Percentiles rank a stretch among this genome's conserved stretches.
Evolutionary conservation across 1,140 invertebrate genomes (phyloP).

Genomic region (Aphelenchoides besseyi): DNA sequence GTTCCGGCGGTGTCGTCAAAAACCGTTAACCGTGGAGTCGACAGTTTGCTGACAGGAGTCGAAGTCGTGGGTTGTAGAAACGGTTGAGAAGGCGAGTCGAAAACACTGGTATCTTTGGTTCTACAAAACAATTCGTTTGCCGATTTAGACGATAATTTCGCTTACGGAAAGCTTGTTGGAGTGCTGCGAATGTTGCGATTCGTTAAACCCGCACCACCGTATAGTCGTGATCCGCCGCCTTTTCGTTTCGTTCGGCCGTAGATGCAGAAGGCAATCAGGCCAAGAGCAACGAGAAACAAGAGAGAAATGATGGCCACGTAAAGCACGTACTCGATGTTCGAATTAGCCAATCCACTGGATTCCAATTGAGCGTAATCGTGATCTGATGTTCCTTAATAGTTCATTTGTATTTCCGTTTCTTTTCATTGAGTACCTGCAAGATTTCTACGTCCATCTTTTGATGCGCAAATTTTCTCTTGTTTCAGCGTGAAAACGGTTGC

Average conservation of each 20-base stretch:
- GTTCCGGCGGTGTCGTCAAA: constrained; percentile 48
- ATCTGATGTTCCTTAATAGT: background rate
- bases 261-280: background rate
- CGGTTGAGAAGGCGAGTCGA: constrained; percentile 21
- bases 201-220: background rate
- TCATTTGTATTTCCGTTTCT: background rate
- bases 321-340: constrained; percentile 14
- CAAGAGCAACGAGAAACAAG: constrained; percentile 12
- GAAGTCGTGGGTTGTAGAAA: constrained; percentile 20
- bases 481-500: constrained; percentile 48
- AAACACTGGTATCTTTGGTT: constrained; percentile 22
- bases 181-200: constrained; percentile 4
- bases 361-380: constrained; percentile 8
- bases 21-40: constrained; percentile 66
- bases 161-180: constrained; percentile 13
- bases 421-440: constrained; percentile 23
- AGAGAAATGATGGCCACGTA: constrained; percentile 11
- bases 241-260: constrained; percentile 15
- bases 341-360: background rate
- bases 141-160: background rate
- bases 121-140: background rate
- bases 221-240: background rate
- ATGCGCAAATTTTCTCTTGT: constrained; percentile 60
- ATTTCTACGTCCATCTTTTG: constrained; percentile 47
- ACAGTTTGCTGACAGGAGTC: constrained; percentile 8